Evolutionary conservation across 2,113 vertebrate species (phyloP).

Genomic region (Pelmatolapia mariae): DNA sequence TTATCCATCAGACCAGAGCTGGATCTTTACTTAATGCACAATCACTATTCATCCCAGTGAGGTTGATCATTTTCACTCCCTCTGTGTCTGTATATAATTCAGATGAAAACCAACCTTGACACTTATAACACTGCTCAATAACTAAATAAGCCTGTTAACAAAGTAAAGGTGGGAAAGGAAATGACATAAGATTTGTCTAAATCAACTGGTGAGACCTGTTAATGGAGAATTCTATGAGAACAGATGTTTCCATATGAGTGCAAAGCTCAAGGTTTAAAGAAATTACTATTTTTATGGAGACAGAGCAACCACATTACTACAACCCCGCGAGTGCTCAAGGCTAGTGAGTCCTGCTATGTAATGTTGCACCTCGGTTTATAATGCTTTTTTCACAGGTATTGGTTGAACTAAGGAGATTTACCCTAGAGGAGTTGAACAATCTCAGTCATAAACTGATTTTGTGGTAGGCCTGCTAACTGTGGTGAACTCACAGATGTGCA

Average conservation of each 20-base stretch:
- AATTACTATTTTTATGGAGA: neutral
- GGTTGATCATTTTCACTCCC: slow-evolving; percentile 16
- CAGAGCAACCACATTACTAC: neutral
- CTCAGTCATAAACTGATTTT: neutral
- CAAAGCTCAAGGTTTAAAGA: neutral
- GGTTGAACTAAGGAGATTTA: neutral
- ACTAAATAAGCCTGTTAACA: slow-evolving; percentile 4
- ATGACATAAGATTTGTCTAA: neutral
- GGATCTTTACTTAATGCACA: slow-evolving; percentile 54
- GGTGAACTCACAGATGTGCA: neutral
- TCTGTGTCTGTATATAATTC: neutral
- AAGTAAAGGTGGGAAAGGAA: neutral
- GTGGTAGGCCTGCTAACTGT: neutral
- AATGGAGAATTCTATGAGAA: neutral
- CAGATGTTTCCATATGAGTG: neutral
- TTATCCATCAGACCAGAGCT: slow-evolving; percentile 42
- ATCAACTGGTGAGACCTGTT: neutral
- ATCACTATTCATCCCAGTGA: slow-evolving; percentile 47
- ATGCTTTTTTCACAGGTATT: neutral
- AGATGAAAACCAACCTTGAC: neutral
- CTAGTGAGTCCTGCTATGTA: neutral
- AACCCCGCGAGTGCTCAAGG: neutral
- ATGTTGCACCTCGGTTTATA: neutral
- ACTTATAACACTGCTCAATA: neutral
- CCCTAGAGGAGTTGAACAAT: neutral